These are phyloP conservation scores for Coturnix japonica DNA, from an alignment of 2,113 vertebrate genomes.

Conservation along the genomic window DNA sequence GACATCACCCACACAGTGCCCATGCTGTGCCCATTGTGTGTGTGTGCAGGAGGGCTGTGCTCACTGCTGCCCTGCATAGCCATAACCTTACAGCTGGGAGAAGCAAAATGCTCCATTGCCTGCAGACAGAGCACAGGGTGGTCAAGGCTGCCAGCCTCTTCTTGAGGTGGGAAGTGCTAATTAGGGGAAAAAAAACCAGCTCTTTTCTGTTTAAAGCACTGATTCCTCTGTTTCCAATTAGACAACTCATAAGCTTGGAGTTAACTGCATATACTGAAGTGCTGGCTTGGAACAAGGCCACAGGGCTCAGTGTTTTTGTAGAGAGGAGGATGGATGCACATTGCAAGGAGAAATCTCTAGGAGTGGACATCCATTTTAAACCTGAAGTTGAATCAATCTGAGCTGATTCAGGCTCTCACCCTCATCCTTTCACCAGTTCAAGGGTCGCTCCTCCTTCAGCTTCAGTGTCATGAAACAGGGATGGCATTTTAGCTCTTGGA, in stretches of 20 bases:
- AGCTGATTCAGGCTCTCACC: background rate
- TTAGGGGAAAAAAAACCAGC: background rate
- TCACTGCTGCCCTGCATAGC: background rate
- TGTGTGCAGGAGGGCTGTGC: background rate
- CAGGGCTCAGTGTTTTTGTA: background rate
- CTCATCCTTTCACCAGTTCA: accelerated
- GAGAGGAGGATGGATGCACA: background rate
- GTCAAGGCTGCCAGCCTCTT: background rate
- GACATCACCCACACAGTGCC: too few relatives aligned
- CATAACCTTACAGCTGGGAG: background rate
- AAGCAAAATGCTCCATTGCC: background rate
- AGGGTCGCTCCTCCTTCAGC: background rate
- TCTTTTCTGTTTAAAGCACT: background rate
- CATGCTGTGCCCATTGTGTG: background rate
- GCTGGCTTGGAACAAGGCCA: background rate
- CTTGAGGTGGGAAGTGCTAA: background rate
- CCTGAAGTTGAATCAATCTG: background rate
- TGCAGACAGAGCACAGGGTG: background rate
- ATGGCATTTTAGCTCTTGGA: accelerated
- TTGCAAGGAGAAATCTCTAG: background rate
- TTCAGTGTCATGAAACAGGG: background rate
- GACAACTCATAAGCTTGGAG: background rate
- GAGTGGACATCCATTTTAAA: background rate
- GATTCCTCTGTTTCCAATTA: background rate
- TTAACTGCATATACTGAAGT: background rate